phyloP scores from a whole-genome alignment of 2,888 invertebrate species.

The Chloromyia formosa region DNA sequence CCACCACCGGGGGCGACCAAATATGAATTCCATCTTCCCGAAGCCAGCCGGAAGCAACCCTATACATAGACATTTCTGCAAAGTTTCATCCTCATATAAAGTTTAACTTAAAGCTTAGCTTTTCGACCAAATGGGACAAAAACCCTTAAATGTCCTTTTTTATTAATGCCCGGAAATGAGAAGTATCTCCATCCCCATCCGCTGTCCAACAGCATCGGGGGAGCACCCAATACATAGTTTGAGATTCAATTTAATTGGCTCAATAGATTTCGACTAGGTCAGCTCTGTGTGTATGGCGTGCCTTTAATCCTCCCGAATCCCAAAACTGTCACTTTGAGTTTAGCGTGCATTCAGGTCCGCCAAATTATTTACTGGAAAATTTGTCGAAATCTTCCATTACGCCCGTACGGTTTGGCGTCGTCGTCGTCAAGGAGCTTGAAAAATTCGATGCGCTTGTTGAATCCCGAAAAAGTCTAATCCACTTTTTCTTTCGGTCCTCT shows the following conservation, averaged over 20 bases:
- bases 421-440: neutral
- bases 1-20: neutral
- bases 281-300: neutral
- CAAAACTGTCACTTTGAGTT: slow-evolving; percentile 16
- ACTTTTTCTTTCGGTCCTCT: neutral
- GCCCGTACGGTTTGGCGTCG: neutral
- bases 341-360: slow-evolving; percentile 6
- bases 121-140: neutral
- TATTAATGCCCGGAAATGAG: slow-evolving; percentile 39
- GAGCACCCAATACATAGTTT: neutral
- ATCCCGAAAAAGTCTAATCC: neutral
- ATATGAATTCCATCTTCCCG: neutral
- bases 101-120: neutral
- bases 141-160: slow-evolving; percentile 34
- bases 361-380: slow-evolving; percentile 39
- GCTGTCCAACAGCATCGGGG: too few relatives aligned
- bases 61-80: neutral
- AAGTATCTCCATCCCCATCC: neutral
- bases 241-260: slow-evolving; percentile 40
- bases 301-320: neutral
- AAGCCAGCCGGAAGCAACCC: neutral
- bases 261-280: slow-evolving; percentile 27
- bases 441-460: slow-evolving; percentile 2
- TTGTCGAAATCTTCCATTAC: slow-evolving; percentile 4
- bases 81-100: neutral